These are phyloP conservation scores for Protobothrops flavoviridis DNA, from an alignment of 2,113 vertebrate species.

Conservation along the genomic window DNA sequence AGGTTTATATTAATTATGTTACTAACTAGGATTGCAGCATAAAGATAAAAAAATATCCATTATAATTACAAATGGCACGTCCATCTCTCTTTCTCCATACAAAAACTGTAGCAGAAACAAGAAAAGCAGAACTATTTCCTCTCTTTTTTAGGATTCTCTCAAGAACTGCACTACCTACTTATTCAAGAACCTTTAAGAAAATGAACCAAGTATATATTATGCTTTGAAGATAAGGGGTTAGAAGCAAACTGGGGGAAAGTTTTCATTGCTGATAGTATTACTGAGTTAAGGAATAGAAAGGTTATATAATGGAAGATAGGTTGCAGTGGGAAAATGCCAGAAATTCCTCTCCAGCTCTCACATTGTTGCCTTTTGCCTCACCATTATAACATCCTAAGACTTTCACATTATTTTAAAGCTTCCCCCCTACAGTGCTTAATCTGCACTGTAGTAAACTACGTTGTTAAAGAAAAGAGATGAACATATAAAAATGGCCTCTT, in stretches of 20 bases:
- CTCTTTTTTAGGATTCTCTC: neutral
- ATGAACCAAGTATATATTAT: neutral
- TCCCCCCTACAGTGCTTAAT: neutral
- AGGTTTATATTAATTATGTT: neutral
- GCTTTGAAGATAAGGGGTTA: neutral
- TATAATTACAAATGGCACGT: neutral
- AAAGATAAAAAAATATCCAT: neutral
- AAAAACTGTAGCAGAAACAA: neutral
- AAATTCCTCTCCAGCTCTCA: neutral
- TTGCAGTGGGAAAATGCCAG: neutral
- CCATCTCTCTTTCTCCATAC: neutral
- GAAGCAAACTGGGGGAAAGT: neutral
- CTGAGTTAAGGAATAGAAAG: neutral
- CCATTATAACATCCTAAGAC: neutral
- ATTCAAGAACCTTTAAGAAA: neutral
- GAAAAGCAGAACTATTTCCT: neutral
- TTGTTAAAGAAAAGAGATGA: neutral
- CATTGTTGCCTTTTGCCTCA: neutral
- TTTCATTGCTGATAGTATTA: neutral
- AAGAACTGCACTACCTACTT: neutral
- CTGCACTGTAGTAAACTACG: neutral
- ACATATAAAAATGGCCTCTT: neutral
- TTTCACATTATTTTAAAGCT: neutral
- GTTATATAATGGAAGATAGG: neutral
- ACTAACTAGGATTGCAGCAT: neutral